Percentiles rank a stretch among this genome's conserved stretches.
Conservation (phyloP, 2,113 vertebrate genomes). For the Rhineura floridana region DNA sequence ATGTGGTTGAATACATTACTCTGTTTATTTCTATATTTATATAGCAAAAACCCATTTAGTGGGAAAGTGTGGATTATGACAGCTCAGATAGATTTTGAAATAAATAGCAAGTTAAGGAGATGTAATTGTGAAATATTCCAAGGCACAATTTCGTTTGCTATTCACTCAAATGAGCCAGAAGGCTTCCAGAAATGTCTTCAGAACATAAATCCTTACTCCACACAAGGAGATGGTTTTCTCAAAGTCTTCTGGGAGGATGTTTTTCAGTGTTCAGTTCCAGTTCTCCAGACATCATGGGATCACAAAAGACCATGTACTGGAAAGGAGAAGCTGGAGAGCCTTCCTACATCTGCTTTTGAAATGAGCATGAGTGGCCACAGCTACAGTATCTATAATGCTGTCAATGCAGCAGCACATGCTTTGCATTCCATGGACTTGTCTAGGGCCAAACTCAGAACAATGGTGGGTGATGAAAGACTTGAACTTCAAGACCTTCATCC, state of each 20-base stretch:
- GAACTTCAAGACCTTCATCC: neutral
- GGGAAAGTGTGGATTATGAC: neutral
- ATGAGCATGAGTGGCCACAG: neutral
- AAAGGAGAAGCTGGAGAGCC: neutral
- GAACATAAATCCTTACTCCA: neutral
- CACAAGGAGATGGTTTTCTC: neutral
- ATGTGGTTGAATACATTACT: neutral
- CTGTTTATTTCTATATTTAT: rapidly evolving
- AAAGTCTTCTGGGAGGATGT: neutral
- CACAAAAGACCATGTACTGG: neutral
- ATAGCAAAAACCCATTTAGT: too few relatives aligned
- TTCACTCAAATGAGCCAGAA: neutral
- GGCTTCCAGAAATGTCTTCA: neutral
- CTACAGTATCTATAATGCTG: neutral
- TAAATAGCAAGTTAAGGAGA: neutral
- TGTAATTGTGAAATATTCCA: neutral
- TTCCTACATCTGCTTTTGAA: neutral
- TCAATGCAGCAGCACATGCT: neutral
- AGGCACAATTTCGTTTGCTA: neutral
- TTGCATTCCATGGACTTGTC: neutral
- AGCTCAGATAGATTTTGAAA: neutral
- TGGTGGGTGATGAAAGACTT: rapidly evolving
- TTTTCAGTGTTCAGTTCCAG: neutral
- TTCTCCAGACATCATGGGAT: rapidly evolving
- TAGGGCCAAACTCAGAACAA: neutral